phyloP scores from a whole-genome alignment of 2,797 vertebrate species.

The Gymnothorax javanicus region DNA sequence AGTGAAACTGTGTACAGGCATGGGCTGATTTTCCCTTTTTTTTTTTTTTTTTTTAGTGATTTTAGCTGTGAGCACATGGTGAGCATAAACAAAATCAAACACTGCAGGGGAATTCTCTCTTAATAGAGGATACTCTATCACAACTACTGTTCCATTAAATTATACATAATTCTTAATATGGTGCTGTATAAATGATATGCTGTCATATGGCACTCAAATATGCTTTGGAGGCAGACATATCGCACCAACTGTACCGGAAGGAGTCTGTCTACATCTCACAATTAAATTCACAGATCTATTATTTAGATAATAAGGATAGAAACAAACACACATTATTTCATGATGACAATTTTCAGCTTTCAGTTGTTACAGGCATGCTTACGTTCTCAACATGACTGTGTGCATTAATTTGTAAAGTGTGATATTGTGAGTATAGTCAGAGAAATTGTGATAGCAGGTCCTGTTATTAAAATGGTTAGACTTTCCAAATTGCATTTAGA shows the following conservation, averaged over 20 bases:
- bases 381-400: background rate
- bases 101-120: background rate
- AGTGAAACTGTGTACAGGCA: background rate
- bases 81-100: background rate
- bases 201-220: constrained; percentile 19
- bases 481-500: background rate
- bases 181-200: constrained; percentile 12
- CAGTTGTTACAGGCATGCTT: background rate
- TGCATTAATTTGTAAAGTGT: background rate
- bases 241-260: background rate
- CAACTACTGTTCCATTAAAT: background rate
- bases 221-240: background rate
- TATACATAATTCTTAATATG: constrained; percentile 11
- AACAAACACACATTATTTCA: background rate
- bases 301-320: background rate
- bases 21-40: background rate
- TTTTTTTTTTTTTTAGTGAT: background rate
- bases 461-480: background rate
- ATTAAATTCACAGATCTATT: constrained; percentile 7
- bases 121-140: background rate
- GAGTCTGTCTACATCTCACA: constrained; percentile 6
- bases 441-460: background rate
- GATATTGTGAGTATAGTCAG: background rate
- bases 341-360: background rate
- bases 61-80: background rate